A percentile compares a stretch with the other conserved stretches of the same genome.
Conservation (phyloP, 2,888 invertebrate species). For the Meta bourneti region DNA sequence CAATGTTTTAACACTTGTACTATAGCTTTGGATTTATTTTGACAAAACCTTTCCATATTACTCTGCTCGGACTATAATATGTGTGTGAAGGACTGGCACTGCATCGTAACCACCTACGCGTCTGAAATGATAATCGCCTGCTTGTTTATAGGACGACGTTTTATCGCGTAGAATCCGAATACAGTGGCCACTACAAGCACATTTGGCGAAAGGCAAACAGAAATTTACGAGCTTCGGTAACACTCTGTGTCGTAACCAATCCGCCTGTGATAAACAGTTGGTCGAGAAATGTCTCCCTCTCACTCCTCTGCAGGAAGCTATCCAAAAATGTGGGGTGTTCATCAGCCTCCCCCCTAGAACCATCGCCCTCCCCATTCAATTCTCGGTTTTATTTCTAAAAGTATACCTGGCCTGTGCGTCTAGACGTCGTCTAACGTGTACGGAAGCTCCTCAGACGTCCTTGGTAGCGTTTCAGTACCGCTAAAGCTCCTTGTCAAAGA, state of each 20-base stretch:
- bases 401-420: constrained; percentile 46
- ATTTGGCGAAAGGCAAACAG: background rate
- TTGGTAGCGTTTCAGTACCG: constrained; percentile 27
- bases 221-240: background rate
- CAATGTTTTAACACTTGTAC: too few relatives aligned
- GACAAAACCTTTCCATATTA: too few relatives aligned
- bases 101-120: too few relatives aligned
- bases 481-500: constrained; percentile 23
- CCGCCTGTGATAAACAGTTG: background rate
- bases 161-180: too few relatives aligned
- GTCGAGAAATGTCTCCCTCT: background rate
- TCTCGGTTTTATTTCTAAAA: constrained; percentile 46
- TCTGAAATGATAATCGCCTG: too few relatives aligned
- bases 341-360: background rate
- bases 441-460: constrained; percentile 68
- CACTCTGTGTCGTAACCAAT: background rate
- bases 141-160: too few relatives aligned
- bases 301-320: background rate
- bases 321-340: constrained; percentile 12
- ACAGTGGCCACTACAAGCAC: too few relatives aligned
- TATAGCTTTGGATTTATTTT: too few relatives aligned
- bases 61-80: too few relatives aligned
- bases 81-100: too few relatives aligned
- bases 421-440: constrained; percentile 60
- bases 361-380: background rate